These are phyloP conservation scores for Apteryx mantelli DNA, from an alignment of 2,113 vertebrate genomes.

Conservation along the genomic window DNA sequence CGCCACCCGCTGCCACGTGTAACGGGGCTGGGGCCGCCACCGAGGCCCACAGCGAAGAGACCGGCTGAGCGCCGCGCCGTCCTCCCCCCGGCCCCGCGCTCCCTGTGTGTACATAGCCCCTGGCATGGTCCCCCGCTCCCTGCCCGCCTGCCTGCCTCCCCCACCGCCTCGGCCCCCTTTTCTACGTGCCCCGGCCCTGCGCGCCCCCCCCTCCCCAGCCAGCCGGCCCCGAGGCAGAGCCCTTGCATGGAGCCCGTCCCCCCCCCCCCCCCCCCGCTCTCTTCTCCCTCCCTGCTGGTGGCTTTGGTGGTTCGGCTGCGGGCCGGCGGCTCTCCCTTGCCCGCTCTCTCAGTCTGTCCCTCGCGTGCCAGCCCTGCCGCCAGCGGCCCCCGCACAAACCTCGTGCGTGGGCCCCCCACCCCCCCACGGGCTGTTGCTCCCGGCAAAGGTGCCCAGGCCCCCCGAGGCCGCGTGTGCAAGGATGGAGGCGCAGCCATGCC, in stretches of 20 bases:
- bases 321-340: slow-evolving; percentile 45
- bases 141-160: slow-evolving; percentile 49
- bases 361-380: background rate
- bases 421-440: too few relatives aligned
- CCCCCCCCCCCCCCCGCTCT: background rate
- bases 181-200: too few relatives aligned
- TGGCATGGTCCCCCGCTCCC: slow-evolving; percentile 86
- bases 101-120: slow-evolving; percentile 82
- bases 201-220: too few relatives aligned
- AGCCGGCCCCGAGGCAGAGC: slow-evolving; percentile 25
- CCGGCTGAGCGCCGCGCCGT: slow-evolving; percentile 77
- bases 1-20: slow-evolving; percentile 76
- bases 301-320: slow-evolving; percentile 60
- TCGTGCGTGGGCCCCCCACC: background rate
- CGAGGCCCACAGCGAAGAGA: slow-evolving; percentile 78
- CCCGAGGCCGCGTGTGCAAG: background rate
- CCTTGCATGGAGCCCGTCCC: slow-evolving; percentile 72
- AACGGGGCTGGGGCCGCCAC: slow-evolving; percentile 80
- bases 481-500: background rate
- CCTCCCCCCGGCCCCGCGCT: background rate
- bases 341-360: slow-evolving; percentile 53
- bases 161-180: too few relatives aligned
- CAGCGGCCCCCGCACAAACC: background rate
- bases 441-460: too few relatives aligned
- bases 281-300: slow-evolving; percentile 47